These are phyloP conservation scores for Papilio polytes DNA, from an alignment of 1,140 invertebrate species.

Conservation along the genomic window DNA sequence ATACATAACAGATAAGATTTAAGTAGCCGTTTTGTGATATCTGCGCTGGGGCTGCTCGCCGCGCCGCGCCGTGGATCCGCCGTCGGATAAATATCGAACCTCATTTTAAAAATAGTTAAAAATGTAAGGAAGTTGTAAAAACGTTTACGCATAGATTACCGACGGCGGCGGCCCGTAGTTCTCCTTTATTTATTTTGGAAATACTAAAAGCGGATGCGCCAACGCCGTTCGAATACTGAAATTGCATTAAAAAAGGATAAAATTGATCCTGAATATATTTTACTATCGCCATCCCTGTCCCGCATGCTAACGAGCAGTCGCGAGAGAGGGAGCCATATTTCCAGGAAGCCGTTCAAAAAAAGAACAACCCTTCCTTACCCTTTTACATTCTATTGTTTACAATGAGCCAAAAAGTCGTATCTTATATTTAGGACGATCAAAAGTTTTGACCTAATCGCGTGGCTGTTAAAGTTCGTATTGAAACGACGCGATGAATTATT, in stretches of 20 bases:
- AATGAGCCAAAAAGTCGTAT: constrained; percentile 60
- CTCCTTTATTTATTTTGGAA: constrained; percentile 73
- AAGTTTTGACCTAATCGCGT: constrained; percentile 47
- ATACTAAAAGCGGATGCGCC: constrained; percentile 79
- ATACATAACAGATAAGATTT: constrained; percentile 57
- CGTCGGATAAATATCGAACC: not conserved
- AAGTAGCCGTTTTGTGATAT: not conserved
- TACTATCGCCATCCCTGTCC: constrained; percentile 49
- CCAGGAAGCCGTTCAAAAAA: constrained; percentile 80
- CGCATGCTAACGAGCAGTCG: constrained; percentile 38
- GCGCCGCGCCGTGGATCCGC: not conserved
- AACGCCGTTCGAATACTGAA: constrained; percentile 80
- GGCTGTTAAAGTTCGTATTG: constrained; percentile 57
- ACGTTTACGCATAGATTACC: constrained; percentile 68
- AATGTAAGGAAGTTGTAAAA: constrained; percentile 77
- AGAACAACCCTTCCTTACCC: constrained; percentile 80
- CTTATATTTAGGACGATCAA: constrained; percentile 44
- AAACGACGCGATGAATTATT: constrained; percentile 39
- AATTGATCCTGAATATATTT: constrained; percentile 53
- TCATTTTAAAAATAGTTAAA: constrained; percentile 48
- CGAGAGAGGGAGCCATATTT: constrained; percentile 58
- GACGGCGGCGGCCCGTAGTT: constrained; percentile 58
- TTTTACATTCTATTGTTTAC: constrained; percentile 77
- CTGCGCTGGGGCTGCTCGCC: not conserved
- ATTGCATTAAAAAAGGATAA: constrained; percentile 70